Percentiles rank a stretch among this genome's conserved stretches.
phyloP scores from a whole-genome alignment of 1,140 invertebrate species.

The Mycetomoellerius zeteki region DNA sequence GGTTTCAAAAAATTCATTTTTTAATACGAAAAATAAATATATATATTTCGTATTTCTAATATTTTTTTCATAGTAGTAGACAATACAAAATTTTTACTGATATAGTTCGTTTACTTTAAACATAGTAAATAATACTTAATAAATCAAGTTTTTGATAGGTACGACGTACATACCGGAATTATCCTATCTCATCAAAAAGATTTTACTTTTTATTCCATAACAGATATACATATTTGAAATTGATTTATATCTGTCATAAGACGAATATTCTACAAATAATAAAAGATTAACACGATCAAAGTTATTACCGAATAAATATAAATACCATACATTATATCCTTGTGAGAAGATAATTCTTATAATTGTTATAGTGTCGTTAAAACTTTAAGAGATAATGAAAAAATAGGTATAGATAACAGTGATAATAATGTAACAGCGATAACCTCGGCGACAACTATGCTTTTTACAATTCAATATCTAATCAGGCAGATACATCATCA shows the following conservation, averaged over 20 bases:
- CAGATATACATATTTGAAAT: not conserved
- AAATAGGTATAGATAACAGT: conserved; percentile 6
- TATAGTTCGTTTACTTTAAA: too few species aligned
- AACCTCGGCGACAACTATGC: not conserved
- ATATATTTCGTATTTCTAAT: too few species aligned
- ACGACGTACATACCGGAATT: too few species aligned
- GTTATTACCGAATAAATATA: conserved; percentile 10
- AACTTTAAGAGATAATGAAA: conserved; percentile 13
- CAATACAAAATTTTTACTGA: too few species aligned
- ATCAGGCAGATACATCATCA: not conserved
- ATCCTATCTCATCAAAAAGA: too few species aligned
- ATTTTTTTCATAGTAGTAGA: too few species aligned
- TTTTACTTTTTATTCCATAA: not conserved
- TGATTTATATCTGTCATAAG: not conserved
- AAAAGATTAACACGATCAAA: conserved; percentile 19
- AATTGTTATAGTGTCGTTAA: conserved; percentile 28
- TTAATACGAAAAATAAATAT: too few species aligned
- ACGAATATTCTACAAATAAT: not conserved
- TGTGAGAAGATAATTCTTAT: not conserved
- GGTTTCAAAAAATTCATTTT: too few species aligned
- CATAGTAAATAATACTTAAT: too few species aligned
- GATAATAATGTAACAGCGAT: not conserved
- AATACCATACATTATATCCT: not conserved
- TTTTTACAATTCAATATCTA: not conserved
- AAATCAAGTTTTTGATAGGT: too few species aligned